Conservation (phyloP, 2,113 vertebrate genomes). For the Arenaria interpres region DNA sequence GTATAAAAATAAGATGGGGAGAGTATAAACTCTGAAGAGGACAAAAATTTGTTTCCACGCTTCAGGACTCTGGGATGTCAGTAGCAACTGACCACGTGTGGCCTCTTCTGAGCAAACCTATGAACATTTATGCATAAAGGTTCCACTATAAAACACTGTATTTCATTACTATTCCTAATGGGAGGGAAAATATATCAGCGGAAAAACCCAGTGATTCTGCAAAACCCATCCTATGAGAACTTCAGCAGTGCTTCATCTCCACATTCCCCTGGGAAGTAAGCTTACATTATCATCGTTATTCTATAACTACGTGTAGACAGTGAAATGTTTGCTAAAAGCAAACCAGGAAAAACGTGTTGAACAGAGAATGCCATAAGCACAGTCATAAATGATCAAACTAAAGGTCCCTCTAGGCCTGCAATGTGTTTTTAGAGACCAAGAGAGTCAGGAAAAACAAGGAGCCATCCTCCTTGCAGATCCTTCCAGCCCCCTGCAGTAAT, state of each 20-base stretch:
- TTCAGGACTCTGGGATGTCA: not conserved
- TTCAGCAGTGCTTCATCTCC: not conserved
- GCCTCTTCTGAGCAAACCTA: not conserved
- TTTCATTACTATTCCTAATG: not conserved
- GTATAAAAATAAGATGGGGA: conserved; percentile 23
- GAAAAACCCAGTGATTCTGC: not conserved
- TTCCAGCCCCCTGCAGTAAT: not conserved
- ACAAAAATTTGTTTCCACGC: not conserved
- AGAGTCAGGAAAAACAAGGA: not conserved
- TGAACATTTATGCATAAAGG: not conserved
- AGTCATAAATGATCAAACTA: not conserved
- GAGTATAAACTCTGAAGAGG: not conserved
- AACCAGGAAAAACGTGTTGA: not conserved
- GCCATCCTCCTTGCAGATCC: not conserved
- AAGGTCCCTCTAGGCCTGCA: not conserved
- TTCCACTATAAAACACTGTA: not conserved
- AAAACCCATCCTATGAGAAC: not conserved
- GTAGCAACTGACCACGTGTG: not conserved
- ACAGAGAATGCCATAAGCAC: not conserved
- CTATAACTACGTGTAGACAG: not conserved
- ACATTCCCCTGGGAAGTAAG: not conserved
- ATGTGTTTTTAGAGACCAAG: not conserved
- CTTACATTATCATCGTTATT: not conserved
- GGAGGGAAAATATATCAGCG: not conserved
- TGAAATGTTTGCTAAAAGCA: not conserved